Evolutionary conservation across 2,888 invertebrate species (phyloP).

Genomic region (Listrodromus nycthemerus): DNA sequence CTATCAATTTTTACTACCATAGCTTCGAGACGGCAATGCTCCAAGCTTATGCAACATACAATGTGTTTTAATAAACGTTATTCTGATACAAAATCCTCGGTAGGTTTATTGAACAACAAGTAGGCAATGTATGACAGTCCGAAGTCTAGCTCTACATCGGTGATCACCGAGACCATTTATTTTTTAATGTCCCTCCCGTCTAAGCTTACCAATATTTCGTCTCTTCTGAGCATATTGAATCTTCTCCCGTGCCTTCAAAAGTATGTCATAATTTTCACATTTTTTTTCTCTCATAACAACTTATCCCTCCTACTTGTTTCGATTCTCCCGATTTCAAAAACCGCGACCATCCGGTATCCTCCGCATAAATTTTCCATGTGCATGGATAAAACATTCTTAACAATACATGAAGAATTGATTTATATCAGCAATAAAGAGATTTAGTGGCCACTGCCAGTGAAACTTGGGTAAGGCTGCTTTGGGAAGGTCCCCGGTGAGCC

Average conservation of each 20-base stretch:
- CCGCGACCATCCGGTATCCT: neutral
- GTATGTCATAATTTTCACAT: neutral
- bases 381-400: constrained; percentile 23
- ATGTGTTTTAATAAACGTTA: neutral
- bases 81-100: neutral
- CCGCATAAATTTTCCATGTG: neutral
- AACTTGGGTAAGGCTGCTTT: constrained; percentile 23
- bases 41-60: neutral
- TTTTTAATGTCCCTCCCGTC: neutral
- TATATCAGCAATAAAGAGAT: constrained; percentile 60
- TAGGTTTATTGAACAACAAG: neutral
- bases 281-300: neutral
- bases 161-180: neutral
- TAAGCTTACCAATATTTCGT: neutral
- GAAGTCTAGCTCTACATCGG: neutral
- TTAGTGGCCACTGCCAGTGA: constrained; percentile 35
- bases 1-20: constrained; percentile 48
- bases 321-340: neutral
- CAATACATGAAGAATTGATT: constrained; percentile 53
- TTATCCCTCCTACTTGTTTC: neutral
- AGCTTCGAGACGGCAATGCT: neutral
- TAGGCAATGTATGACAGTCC: neutral
- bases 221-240: neutral
- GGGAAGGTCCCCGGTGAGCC: constrained; percentile 54
- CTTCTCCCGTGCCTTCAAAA: neutral